A percentile compares a stretch with the other conserved stretches of the same genome.
Evolutionary conservation across 1,140 invertebrate genomes (phyloP).

Genomic region (Lithobius niger): DNA sequence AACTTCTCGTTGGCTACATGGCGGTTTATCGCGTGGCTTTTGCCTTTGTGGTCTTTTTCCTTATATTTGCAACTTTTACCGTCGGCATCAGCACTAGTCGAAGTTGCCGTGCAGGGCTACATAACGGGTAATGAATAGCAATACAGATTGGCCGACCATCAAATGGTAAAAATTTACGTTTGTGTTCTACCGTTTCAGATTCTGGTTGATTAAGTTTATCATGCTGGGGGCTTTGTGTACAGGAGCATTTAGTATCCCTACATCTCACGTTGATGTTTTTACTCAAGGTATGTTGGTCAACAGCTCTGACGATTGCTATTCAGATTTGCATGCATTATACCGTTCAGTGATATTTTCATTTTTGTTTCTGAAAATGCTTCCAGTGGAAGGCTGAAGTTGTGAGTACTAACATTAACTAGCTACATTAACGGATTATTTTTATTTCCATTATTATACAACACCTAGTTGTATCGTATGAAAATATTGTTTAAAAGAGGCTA

Average conservation of each 20-base stretch:
- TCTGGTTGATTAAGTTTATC: conserved; percentile 26
- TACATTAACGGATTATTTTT: too few species aligned
- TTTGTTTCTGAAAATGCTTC: too few species aligned
- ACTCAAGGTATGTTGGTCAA: conserved; percentile 20
- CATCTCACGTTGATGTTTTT: conserved; percentile 18
- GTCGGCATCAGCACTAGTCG: conserved; percentile 30
- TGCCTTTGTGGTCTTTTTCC: conserved; percentile 31
- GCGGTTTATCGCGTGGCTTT: conserved; percentile 36
- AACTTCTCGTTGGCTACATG: conserved; percentile 32
- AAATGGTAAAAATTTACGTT: too few species aligned
- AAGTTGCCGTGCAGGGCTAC: conserved; percentile 31
- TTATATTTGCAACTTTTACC: conserved; percentile 30
- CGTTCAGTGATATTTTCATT: too few species aligned
- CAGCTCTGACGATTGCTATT: too few species aligned
- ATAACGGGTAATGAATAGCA: conserved; percentile 29
- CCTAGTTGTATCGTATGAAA: too few species aligned
- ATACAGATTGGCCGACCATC: too few species aligned
- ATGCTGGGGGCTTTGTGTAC: conserved; percentile 21
- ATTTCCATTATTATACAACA: too few species aligned
- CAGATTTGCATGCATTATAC: too few species aligned
- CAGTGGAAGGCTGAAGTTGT: too few species aligned
- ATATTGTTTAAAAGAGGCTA: too few species aligned
- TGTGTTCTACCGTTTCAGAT: conserved; percentile 14
- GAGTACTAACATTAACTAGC: too few species aligned
- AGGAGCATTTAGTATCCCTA: conserved; percentile 23